Conservation (phyloP, 1,140 invertebrate species). For the Schmidtea mediterranea region DNA sequence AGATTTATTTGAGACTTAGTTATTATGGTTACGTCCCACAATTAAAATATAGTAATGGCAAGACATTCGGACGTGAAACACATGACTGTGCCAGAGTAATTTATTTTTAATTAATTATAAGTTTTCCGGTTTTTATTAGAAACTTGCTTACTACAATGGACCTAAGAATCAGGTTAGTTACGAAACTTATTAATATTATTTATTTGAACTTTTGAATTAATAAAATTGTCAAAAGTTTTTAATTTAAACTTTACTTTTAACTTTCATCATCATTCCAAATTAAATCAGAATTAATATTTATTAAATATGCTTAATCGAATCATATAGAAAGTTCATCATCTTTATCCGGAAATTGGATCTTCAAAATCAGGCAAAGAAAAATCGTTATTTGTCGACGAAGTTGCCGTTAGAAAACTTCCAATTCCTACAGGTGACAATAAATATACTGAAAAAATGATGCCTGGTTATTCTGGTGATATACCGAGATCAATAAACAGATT, state of each 20-base stretch:
- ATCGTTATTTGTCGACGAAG: slow-evolving; percentile 1
- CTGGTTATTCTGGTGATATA: slow-evolving; percentile 28
- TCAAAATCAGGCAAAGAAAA: slow-evolving; percentile 2
- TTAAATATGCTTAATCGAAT: too few relatives aligned
- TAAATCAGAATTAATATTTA: too few relatives aligned
- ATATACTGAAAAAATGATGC: slow-evolving; percentile 23
- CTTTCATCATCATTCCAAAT: too few relatives aligned
- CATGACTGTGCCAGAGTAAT: slow-evolving; percentile 19
- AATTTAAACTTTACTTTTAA: too few relatives aligned
- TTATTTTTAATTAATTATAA: neutral
- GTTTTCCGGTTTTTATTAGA: neutral
- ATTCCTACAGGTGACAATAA: slow-evolving; percentile 20
- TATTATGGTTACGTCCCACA: slow-evolving; percentile 25
- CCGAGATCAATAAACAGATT: slow-evolving; percentile 21
- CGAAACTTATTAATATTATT: neutral
- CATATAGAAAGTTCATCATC: slow-evolving; percentile 1
- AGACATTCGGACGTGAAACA: slow-evolving; percentile 25
- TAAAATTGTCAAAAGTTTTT: too few relatives aligned
- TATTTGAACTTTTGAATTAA: neutral
- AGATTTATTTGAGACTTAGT: slow-evolving; percentile 14
- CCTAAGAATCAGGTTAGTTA: neutral
- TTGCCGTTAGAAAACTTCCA: slow-evolving; percentile 12
- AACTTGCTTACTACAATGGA: neutral
- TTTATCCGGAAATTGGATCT: slow-evolving; percentile 6
- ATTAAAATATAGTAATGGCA: slow-evolving; percentile 22